Percentiles rank a stretch among this genome's conserved stretches.
phyloP scores from a whole-genome alignment of 2,797 vertebrate genomes.

The Pangasius larnaudii region DNA sequence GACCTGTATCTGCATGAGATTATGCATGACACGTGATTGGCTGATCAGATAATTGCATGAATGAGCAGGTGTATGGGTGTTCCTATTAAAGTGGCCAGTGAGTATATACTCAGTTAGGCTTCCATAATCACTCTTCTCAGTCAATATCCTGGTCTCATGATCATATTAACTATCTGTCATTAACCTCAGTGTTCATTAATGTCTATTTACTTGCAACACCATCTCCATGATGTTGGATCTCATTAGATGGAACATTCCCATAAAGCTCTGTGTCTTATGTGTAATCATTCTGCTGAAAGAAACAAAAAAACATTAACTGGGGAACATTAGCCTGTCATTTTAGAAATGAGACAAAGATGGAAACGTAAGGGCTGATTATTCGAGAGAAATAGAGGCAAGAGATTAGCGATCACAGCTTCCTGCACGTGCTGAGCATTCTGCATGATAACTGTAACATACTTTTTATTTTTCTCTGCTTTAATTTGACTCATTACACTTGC shows the following conservation, averaged over 20 bases:
- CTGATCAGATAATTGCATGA: neutral
- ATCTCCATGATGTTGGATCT: slow-evolving; percentile 57
- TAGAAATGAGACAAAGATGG: slow-evolving; percentile 2
- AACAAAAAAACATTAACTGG: neutral
- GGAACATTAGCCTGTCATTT: neutral
- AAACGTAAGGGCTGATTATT: neutral
- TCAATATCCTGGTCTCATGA: slow-evolving; percentile 41
- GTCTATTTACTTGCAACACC: slow-evolving; percentile 66
- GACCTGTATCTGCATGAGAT: neutral
- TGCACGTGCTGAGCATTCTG: slow-evolving; percentile 89
- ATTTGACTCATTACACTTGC: slow-evolving; percentile 61
- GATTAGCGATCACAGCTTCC: slow-evolving; percentile 39
- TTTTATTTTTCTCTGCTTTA: slow-evolving; percentile 56
- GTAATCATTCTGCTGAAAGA: slow-evolving; percentile 55
- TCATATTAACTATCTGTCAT: slow-evolving; percentile 30
- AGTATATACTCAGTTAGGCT: neutral
- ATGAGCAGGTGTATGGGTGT: neutral
- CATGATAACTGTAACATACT: slow-evolving; percentile 85
- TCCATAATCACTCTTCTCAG: slow-evolving; percentile 54
- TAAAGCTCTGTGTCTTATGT: slow-evolving; percentile 73
- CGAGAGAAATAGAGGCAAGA: slow-evolving; percentile 55
- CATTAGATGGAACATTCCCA: slow-evolving; percentile 14
- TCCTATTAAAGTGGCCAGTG: neutral
- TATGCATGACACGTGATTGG: neutral
- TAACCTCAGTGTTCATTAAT: slow-evolving; percentile 60